Evolutionary conservation across 1,140 invertebrate genomes (phyloP).

Genomic region (Thaumatotibia leucotreta): DNA sequence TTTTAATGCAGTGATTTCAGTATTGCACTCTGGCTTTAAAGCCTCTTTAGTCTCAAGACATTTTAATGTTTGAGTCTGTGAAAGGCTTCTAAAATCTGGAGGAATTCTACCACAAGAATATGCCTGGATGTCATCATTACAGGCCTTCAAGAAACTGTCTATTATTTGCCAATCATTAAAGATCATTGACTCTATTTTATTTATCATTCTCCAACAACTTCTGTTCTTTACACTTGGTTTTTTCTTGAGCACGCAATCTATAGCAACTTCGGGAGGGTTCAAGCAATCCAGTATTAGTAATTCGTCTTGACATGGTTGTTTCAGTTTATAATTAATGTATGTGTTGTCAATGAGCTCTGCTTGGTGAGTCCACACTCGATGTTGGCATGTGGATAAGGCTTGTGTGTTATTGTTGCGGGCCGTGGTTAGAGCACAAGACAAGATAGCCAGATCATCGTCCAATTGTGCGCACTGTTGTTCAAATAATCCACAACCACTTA

Average conservation of each 20-base stretch:
- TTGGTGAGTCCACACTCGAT: conserved; percentile 87
- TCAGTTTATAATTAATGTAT: conserved; percentile 83
- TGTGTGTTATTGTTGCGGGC: conserved; percentile 81
- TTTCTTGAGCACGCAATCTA: conserved; percentile 89
- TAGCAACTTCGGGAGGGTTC: conserved; percentile 73
- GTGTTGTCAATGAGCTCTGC: conserved; percentile 84
- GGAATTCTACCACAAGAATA: conserved; percentile 79
- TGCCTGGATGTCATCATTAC: conserved; percentile 85
- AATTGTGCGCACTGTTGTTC: conserved; percentile 67
- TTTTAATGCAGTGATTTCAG: conserved; percentile 88
- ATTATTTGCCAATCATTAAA: conserved; percentile 94
- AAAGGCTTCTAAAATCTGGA: conserved; percentile 80
- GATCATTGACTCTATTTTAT: conserved; percentile 87
- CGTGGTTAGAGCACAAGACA: conserved; percentile 88
- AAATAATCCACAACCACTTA: conserved; percentile 50
- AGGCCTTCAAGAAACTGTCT: conserved; percentile 87
- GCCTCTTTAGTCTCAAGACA: conserved; percentile 87
- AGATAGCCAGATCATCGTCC: conserved; percentile 83
- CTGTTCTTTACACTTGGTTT: conserved; percentile 81
- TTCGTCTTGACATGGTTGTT: conserved; percentile 83
- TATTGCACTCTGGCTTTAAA: conserved; percentile 81
- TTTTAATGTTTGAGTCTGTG: conserved; percentile 89
- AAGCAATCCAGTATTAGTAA: conserved; percentile 78
- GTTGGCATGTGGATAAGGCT: conserved; percentile 83
- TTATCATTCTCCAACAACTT: conserved; percentile 84